Evolutionary conservation across 2,888 invertebrate genomes (phyloP).

Genomic region (Metacarcinus magister): DNA sequence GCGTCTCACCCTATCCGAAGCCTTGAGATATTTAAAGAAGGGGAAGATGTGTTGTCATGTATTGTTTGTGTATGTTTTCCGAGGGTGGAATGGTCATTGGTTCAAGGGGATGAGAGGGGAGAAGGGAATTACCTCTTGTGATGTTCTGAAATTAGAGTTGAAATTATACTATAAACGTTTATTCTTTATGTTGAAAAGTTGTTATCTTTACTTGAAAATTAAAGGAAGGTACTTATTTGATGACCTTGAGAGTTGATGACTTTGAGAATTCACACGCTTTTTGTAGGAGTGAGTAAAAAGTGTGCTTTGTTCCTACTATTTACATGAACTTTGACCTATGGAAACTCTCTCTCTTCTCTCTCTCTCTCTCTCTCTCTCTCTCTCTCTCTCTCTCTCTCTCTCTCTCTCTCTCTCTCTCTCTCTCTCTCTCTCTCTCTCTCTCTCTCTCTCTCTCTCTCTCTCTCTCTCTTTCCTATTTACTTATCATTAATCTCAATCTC

Average conservation of each 20-base stretch:
- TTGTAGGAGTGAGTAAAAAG: background rate
- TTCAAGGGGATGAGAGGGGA: background rate
- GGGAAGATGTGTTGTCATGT: too few relatives aligned
- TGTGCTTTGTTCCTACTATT: background rate
- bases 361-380: background rate
- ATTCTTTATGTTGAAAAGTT: too few relatives aligned
- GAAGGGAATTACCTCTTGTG: background rate
- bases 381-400: background rate
- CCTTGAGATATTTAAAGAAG: too few relatives aligned
- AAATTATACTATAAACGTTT: background rate
- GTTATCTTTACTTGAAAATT: too few relatives aligned
- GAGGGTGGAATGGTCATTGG: background rate
- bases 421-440: slow-evolving; percentile 14
- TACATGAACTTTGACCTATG: too few relatives aligned
- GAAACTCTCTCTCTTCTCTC: background rate
- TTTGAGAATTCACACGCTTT: too few relatives aligned
- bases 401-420: background rate
- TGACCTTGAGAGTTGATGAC: too few relatives aligned
- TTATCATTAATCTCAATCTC: too few relatives aligned
- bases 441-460: slow-evolving; percentile 13
- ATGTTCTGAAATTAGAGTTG: background rate
- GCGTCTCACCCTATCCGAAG: background rate
- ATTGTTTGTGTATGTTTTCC: background rate
- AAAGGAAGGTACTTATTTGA: too few relatives aligned
- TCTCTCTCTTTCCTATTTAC: background rate